Conservation (phyloP, 2,113 vertebrate species). For the Asarcornis scutulata region DNA sequence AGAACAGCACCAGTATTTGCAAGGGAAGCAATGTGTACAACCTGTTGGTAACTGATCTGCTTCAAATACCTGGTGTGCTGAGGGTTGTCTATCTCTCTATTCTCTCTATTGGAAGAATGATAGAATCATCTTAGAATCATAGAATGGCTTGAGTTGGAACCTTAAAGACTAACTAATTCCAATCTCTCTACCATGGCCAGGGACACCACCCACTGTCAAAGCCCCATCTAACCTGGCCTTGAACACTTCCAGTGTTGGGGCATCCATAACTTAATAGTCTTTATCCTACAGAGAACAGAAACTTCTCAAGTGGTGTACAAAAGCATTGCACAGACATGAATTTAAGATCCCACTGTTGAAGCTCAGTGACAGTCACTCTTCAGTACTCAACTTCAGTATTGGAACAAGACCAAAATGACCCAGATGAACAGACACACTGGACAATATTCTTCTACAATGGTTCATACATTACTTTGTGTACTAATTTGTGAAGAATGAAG, state of each 20-base stretch:
- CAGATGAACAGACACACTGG: background rate
- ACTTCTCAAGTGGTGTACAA: background rate
- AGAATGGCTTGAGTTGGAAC: no score
- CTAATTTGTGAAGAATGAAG: background rate
- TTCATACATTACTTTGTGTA: background rate
- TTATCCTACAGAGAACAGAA: background rate
- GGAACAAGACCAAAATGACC: background rate
- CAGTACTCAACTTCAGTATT: background rate
- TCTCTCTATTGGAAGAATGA: background rate
- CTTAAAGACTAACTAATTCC: no score
- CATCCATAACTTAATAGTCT: background rate
- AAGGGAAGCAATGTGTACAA: background rate
- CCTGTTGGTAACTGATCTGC: background rate
- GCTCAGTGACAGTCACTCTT: background rate
- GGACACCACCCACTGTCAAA: no score
- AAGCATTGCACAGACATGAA: background rate
- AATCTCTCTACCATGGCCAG: no score
- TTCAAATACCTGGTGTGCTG: background rate
- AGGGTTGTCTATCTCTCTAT: accelerated
- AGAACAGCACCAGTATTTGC: background rate
- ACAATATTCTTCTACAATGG: background rate
- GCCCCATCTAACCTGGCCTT: no score
- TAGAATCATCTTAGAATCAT: no score
- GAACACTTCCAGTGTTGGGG: no score
- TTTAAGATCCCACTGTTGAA: background rate